Conservation (phyloP, 2,888 invertebrate species). For the Ctena decussata region DNA sequence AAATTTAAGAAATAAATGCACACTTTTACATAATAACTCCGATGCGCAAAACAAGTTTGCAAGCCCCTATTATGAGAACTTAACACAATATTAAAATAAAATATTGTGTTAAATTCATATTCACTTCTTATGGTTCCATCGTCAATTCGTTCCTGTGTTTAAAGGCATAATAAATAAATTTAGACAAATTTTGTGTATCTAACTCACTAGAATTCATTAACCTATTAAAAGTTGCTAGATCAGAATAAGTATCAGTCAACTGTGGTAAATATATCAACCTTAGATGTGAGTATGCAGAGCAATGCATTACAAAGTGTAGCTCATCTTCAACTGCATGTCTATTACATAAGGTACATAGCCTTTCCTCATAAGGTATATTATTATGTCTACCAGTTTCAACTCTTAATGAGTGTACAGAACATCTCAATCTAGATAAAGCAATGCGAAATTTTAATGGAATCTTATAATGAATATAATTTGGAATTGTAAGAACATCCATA, state of each 20-base stretch:
- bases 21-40: too few species aligned
- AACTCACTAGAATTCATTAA: background rate
- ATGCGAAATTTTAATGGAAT: background rate
- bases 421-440: background rate
- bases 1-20: too few species aligned
- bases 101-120: too few species aligned
- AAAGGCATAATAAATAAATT: too few species aligned
- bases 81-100: too few species aligned
- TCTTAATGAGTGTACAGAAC: background rate
- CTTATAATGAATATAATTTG: background rate
- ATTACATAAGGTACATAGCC: background rate
- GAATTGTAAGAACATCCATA: background rate
- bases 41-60: too few species aligned
- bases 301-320: background rate
- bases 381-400: background rate
- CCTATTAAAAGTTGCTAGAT: background rate
- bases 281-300: background rate
- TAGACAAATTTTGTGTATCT: too few species aligned
- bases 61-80: too few species aligned
- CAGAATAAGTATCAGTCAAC: background rate
- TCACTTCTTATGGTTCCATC: too few species aligned
- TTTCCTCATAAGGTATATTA: background rate
- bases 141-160: too few species aligned
- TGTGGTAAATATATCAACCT: background rate
- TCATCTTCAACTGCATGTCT: background rate